Conservation (phyloP, 2,797 vertebrate species). For the Microctenopoma steveboyesi region DNA sequence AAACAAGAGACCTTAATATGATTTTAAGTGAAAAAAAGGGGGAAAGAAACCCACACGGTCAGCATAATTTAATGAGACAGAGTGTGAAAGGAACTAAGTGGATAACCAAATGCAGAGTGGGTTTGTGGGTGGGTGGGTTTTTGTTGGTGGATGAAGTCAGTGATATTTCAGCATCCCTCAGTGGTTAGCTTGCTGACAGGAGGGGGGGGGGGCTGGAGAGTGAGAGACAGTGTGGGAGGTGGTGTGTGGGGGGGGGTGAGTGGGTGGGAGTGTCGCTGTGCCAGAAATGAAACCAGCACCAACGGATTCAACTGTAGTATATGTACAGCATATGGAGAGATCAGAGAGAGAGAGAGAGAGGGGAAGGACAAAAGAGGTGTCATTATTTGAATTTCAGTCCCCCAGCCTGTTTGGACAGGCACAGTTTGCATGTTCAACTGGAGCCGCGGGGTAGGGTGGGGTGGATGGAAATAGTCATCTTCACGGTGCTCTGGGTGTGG, state of each 20-base stretch:
- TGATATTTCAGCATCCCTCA: slow-evolving; percentile 74
- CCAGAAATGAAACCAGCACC: slow-evolving; percentile 50
- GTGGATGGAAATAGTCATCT: slow-evolving; percentile 53
- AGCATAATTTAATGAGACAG: slow-evolving; percentile 74
- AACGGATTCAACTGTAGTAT: slow-evolving; percentile 41
- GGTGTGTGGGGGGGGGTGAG: slow-evolving; percentile 7
- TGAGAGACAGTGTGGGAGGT: slow-evolving; percentile 51
- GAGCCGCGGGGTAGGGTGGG: slow-evolving; percentile 53
- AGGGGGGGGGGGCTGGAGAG: slow-evolving; percentile 35
- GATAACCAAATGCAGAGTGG: slow-evolving; percentile 69
- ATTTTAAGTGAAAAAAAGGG: slow-evolving; percentile 40
- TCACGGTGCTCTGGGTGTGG: slow-evolving; percentile 69
- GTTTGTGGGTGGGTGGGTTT: slow-evolving; percentile 54
- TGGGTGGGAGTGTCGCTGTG: slow-evolving; percentile 14
- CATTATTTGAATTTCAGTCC: slow-evolving; percentile 72
- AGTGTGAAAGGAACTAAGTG: slow-evolving; percentile 73
- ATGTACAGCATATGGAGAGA: slow-evolving; percentile 52
- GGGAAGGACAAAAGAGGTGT: slow-evolving; percentile 57
- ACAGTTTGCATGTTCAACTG: slow-evolving; percentile 73
- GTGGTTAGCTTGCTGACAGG: slow-evolving; percentile 66
- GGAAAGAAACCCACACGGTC: slow-evolving; percentile 50
- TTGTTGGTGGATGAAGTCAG: slow-evolving; percentile 64
- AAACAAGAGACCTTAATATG: slow-evolving; percentile 58
- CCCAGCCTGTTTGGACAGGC: slow-evolving; percentile 73
- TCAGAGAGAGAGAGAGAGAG: slow-evolving; percentile 31